Conservation (phyloP, 2,113 vertebrate genomes). For the Equus quagga region DNA sequence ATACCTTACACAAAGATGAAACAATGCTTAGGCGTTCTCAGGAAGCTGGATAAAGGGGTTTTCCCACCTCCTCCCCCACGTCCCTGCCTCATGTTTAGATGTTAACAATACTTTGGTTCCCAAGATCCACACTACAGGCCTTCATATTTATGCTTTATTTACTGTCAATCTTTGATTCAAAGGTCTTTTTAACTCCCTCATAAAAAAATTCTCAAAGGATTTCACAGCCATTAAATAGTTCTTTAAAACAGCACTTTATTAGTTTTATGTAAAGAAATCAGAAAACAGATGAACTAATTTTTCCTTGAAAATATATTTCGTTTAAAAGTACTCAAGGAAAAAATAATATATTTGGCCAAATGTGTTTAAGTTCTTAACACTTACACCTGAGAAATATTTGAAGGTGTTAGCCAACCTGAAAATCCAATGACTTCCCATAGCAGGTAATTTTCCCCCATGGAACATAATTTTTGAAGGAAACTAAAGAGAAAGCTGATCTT, state of each 20-base stretch:
- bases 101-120: constrained; percentile 56
- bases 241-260: constrained; percentile 61
- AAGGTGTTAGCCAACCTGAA: constrained; percentile 11
- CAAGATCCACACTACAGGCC: constrained; percentile 34
- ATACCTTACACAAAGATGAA: constrained; percentile 57
- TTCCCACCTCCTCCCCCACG: constrained; percentile 32
- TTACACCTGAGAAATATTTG: constrained; percentile 17
- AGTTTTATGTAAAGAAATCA: constrained; percentile 50
- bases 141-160: constrained; percentile 54
- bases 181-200: constrained; percentile 60
- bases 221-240: constrained; percentile 27
- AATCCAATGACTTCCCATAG: not conserved
- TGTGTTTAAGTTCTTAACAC: constrained; percentile 24
- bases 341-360: constrained; percentile 37
- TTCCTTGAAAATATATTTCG: constrained; percentile 47
- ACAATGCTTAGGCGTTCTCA: constrained; percentile 60
- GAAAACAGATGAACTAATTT: constrained; percentile 68
- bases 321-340: constrained; percentile 44
- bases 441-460: not conserved
- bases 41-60: constrained; percentile 58
- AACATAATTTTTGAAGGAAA: constrained; percentile 24
- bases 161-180: constrained; percentile 40
- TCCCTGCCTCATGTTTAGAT: constrained; percentile 13
- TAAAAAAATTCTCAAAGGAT: constrained; percentile 63
- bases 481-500: not conserved